Conservation (phyloP, 2,797 vertebrate genomes). For the Austrolebias charrua region DNA sequence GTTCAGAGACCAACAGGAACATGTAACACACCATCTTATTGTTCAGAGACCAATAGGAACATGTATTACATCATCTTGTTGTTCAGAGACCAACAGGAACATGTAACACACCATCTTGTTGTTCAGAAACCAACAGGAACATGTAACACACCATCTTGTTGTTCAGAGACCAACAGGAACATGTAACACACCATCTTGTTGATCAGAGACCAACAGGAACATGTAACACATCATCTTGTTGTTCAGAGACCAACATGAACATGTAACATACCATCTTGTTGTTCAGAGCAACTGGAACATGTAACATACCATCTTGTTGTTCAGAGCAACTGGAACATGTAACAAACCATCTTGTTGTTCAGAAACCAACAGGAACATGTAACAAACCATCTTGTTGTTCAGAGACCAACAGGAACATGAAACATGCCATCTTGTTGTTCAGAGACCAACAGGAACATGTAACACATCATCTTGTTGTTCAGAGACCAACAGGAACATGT, state of each 20-base stretch:
- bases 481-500: conserved; percentile 66
- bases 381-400: no score
- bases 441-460: conserved; percentile 63
- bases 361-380: no score
- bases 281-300: conserved; percentile 35
- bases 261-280: conserved; percentile 75
- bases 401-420: conserved; percentile 65
- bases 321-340: no score
- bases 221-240: no score
- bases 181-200: conserved; percentile 41
- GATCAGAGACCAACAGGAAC: conserved; percentile 63
- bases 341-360: no score
- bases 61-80: no score
- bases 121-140: no score
- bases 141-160: no score
- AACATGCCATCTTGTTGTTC: conserved; percentile 5
- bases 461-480: no score
- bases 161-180: conserved; percentile 53
- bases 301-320: no score
- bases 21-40: conserved; percentile 75
- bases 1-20: conserved; percentile 53
- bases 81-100: no score
- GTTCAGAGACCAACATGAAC: conserved; percentile 53
- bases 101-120: no score
- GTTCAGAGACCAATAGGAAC: conserved; percentile 35